These are phyloP conservation scores for Panagrolaimus sp. DNA, from an alignment of 1,140 invertebrate genomes.

Conservation along the genomic window DNA sequence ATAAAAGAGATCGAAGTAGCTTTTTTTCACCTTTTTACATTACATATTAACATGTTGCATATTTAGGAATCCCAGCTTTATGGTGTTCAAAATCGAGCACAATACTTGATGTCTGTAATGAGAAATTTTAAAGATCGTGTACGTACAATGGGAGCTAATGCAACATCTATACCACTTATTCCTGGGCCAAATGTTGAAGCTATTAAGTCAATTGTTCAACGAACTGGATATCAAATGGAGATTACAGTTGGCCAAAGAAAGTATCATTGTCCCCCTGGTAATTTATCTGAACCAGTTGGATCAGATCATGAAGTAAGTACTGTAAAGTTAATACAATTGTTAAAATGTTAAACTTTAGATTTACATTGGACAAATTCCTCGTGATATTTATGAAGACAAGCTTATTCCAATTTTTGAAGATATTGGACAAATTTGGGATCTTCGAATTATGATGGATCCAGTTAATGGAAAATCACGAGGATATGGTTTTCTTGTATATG, in stretches of 20 bases:
- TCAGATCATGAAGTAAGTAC: constrained; percentile 76
- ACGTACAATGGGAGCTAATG: constrained; percentile 41
- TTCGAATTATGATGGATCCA: constrained; percentile 94
- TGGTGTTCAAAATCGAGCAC: constrained; percentile 54
- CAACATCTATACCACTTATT: constrained; percentile 41
- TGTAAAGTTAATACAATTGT: no score
- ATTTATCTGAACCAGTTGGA: constrained; percentile 68
- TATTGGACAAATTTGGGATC: constrained; percentile 93
- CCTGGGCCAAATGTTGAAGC: constrained; percentile 44
- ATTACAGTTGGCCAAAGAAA: constrained; percentile 97
- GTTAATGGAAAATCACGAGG: constrained; percentile 93
- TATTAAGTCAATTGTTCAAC: constrained; percentile 67
- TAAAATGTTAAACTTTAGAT: no score
- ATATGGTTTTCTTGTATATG: constrained; percentile 98
- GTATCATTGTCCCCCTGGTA: constrained; percentile 79
- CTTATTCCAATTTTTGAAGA: constrained; percentile 94
- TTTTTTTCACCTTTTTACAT: constrained; percentile 8
- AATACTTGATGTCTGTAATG: constrained; percentile 56
- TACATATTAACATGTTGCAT: not conserved
- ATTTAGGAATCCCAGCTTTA: constrained; percentile 50
- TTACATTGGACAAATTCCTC: constrained; percentile 91
- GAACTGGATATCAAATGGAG: constrained; percentile 91
- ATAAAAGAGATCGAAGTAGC: constrained; percentile 45
- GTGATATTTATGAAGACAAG: constrained; percentile 98
- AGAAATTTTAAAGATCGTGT: constrained; percentile 52